Percentiles rank a stretch among this genome's conserved stretches.
Conservation (phyloP, 2,113 vertebrate species). For the Mobula hypostoma region DNA sequence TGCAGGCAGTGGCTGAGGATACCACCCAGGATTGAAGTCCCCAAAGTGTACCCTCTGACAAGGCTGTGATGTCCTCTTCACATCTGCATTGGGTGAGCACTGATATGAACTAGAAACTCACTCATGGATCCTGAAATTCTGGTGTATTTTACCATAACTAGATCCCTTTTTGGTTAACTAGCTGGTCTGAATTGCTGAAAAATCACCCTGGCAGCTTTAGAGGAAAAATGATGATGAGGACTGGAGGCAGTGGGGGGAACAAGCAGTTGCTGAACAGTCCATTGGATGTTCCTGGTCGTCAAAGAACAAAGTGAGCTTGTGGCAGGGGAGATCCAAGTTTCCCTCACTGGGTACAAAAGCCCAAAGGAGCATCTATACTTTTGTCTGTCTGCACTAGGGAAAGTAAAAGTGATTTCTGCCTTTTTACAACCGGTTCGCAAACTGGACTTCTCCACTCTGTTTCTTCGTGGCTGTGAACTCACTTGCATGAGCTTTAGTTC, state of each 20-base stretch:
- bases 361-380: not conserved
- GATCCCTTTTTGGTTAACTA: not conserved
- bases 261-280: not conserved
- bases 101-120: not conserved
- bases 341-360: no score
- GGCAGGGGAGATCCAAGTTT: not conserved
- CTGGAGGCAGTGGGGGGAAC: no score
- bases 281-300: not conserved
- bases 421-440: not conserved
- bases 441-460: no score
- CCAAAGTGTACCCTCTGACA: not conserved
- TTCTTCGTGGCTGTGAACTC: no score
- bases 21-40: not conserved
- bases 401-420: not conserved
- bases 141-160: not conserved
- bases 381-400: not conserved
- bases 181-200: not conserved
- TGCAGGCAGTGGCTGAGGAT: not conserved
- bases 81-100: no score
- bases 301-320: not conserved
- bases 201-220: not conserved
- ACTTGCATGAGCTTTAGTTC: no score
- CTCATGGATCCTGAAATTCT: not conserved
- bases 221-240: not conserved
- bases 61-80: not conserved